phyloP scores from a whole-genome alignment of 2,113 vertebrate genomes.

The Bubo bubo region DNA sequence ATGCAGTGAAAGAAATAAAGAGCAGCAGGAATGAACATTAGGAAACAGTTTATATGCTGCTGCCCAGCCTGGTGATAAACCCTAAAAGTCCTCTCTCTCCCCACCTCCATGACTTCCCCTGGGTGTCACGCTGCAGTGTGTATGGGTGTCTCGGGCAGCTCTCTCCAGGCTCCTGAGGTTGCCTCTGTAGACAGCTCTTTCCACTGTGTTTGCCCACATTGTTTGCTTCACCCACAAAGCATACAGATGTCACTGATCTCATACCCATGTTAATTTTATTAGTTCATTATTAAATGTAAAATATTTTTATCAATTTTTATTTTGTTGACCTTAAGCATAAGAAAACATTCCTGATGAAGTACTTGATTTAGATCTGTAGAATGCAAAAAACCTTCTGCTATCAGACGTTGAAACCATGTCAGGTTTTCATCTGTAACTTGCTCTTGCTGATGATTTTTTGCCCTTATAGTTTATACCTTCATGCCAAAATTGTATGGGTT shows the following conservation, averaged over 20 bases:
- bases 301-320: neutral
- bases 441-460: neutral
- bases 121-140: neutral
- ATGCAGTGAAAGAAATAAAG: neutral
- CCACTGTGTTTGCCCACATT: neutral
- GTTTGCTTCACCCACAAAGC: neutral
- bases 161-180: neutral
- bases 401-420: neutral
- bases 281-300: neutral
- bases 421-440: neutral
- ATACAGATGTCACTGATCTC: neutral
- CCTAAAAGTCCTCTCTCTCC: neutral
- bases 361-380: neutral
- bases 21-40: neutral
- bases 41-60: neutral
- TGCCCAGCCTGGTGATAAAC: neutral
- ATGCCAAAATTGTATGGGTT: neutral
- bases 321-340: neutral
- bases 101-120: fast-evolving
- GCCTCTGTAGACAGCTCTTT: neutral
- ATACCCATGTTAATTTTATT: neutral
- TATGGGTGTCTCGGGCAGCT: neutral
- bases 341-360: neutral
- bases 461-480: neutral
- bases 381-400: neutral